A percentile compares a stretch with the other conserved stretches of the same genome.
phyloP scores from a whole-genome alignment of 2,113 vertebrate species.

The Lepus timidus region DNA sequence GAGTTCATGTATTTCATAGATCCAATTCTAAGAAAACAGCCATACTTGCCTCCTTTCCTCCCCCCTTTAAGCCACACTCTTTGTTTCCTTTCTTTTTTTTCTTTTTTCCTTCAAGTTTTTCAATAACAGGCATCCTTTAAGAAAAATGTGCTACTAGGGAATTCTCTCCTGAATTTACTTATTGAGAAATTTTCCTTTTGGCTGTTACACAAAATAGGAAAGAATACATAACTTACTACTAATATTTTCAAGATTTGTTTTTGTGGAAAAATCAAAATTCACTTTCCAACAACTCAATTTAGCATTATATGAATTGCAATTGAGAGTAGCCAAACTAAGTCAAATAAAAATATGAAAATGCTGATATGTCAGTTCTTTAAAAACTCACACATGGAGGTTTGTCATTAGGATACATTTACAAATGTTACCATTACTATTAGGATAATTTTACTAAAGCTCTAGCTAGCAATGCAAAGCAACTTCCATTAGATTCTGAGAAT shows the following conservation, averaged over 20 bases:
- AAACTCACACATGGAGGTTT: not conserved
- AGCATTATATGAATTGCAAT: not conserved
- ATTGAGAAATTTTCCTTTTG: not conserved
- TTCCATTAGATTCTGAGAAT: not conserved
- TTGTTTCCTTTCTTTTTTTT: no score
- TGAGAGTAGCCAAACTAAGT: not conserved
- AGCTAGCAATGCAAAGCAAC: not conserved
- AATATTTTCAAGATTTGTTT: constrained; percentile 21
- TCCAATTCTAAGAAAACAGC: no score
- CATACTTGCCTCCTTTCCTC: no score
- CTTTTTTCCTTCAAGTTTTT: no score
- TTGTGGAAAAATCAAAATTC: constrained; percentile 42
- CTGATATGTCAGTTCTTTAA: constrained; percentile 42
- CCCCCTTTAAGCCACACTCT: no score
- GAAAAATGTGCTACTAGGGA: not conserved
- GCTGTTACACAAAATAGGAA: constrained; percentile 10
- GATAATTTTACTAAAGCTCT: not conserved
- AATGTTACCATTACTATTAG: not conserved
- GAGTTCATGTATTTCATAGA: no score
- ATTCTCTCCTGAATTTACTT: not conserved
- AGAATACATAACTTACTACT: not conserved
- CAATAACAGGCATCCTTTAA: not conserved
- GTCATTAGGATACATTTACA: no score
- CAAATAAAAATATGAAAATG: constrained; percentile 19
- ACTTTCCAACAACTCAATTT: constrained; percentile 28